Base-by-base conservation (phyloP, 2,888 invertebrate genomes). In the Lasioglossum morio region DNA sequence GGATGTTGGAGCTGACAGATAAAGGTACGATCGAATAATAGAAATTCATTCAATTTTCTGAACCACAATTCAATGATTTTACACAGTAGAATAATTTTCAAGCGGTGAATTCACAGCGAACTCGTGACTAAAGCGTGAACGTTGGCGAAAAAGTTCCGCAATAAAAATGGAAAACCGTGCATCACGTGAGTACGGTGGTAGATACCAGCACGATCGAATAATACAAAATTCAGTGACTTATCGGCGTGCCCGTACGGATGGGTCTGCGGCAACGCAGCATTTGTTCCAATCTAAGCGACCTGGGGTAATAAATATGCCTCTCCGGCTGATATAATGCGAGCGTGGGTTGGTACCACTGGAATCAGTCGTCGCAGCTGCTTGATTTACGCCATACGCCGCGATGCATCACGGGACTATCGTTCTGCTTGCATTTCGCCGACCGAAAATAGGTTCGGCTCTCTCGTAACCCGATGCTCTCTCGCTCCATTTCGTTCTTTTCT, bases 321-420 rank as follows among this genome's bases (percentile, higher is more conserved):
- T 79, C 90, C 78, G 90, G 91, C 93, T 93, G 94, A 94, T 94
- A 94, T 94, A 94, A 93, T 91, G 92, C 92, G 91, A 91, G 94
- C 94, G 94, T 94, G 94, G 93, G 94, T 92, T 91, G 93, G 88
- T 90, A 91, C 88, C 90, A 86, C 91, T 92, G 92, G 92, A 94
- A 93, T 94, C 93, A 91, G 93, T 93, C 93, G 93, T 91, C 92
- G 92, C 93, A 92, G 93, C 94, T 94, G 92, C 94, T 94, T 94
- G 94, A 94, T 94, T 94, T 94, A 94, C 94, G 93, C 93, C 92
- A 89, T 91, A 92, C 81, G 91, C 90, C 91, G 91, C 92, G 92
- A 92, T 92, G 93, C 91, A 91, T 92, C 92, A 88, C 85, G 88
- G 85, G 89, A 88, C 93, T 93, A 94, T 93, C 93, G 92, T 92